phyloP scores from a whole-genome alignment of 2,797 vertebrate species.

The Sylvilagus floridanus region DNA sequence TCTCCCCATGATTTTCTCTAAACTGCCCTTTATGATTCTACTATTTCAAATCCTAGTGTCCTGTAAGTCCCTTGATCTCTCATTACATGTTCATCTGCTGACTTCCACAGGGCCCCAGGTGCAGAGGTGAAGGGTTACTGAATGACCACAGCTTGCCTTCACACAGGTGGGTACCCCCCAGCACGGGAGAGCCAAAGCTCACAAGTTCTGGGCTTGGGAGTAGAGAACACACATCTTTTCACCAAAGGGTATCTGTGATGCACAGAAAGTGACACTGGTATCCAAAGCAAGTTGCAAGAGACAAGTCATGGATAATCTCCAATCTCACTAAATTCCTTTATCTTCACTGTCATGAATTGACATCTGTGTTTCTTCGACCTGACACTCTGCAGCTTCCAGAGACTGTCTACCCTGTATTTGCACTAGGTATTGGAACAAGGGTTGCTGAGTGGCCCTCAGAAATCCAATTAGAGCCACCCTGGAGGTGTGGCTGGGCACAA shows the following conservation, averaged over 20 bases:
- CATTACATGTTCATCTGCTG: background rate
- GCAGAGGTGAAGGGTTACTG: accelerated
- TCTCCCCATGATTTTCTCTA: background rate
- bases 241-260: background rate
- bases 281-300: background rate
- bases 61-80: background rate
- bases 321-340: background rate
- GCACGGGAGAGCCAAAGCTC: background rate
- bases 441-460: background rate
- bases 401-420: background rate
- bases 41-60: background rate
- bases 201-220: background rate
- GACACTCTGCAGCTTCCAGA: background rate
- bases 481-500: background rate
- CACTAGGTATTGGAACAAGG: background rate
- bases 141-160: background rate
- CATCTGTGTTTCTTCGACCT: background rate
- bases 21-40: background rate
- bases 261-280: background rate
- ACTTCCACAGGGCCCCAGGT: background rate
- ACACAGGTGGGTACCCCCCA: background rate
- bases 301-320: background rate
- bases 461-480: background rate
- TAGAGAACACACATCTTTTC: background rate
- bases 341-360: background rate